These are phyloP conservation scores for Cordilura impudica DNA, from an alignment of 2,888 invertebrate species.

Conservation along the genomic window DNA sequence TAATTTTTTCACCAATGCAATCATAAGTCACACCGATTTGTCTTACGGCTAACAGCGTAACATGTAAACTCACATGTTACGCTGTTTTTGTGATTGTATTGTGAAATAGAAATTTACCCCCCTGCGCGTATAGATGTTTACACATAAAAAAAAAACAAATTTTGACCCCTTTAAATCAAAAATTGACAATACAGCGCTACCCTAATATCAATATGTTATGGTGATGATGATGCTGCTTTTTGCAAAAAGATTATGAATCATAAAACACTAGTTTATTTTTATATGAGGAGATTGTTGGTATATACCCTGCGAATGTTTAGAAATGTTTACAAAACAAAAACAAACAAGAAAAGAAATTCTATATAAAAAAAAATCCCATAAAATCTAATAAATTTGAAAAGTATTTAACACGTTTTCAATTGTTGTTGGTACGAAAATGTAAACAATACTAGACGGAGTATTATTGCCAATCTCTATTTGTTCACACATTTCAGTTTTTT, in stretches of 20 bases:
- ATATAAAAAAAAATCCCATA: constrained; percentile 28
- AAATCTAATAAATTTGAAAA: constrained; percentile 50
- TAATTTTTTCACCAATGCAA: too few species aligned
- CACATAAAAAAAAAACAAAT: too few species aligned
- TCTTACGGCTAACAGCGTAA: too few species aligned
- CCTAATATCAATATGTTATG: not conserved
- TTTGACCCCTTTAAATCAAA: too few species aligned
- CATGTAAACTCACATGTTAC: too few species aligned
- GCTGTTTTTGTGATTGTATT: too few species aligned
- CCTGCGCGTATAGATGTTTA: too few species aligned
- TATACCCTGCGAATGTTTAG: constrained; percentile 19
- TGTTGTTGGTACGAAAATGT: constrained; percentile 18
- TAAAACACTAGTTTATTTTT: constrained; percentile 28
- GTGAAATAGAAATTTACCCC: too few species aligned
- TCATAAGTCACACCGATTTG: too few species aligned
- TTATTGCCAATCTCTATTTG: not conserved
- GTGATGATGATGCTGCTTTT: constrained; percentile 2
- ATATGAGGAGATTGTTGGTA: constrained; percentile 1
- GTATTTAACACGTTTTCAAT: constrained; percentile 35
- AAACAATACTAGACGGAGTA: not conserved
- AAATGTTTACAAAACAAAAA: constrained; percentile 46
- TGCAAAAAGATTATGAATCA: constrained; percentile 19
- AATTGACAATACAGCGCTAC: too few species aligned
- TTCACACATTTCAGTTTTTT: not conserved
- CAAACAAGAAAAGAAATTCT: constrained; percentile 9